Evolutionary conservation across 1,140 invertebrate genomes (phyloP), one percentile per base, ranked within the genome.

Genomic region (Ostrea edulis): DNA sequence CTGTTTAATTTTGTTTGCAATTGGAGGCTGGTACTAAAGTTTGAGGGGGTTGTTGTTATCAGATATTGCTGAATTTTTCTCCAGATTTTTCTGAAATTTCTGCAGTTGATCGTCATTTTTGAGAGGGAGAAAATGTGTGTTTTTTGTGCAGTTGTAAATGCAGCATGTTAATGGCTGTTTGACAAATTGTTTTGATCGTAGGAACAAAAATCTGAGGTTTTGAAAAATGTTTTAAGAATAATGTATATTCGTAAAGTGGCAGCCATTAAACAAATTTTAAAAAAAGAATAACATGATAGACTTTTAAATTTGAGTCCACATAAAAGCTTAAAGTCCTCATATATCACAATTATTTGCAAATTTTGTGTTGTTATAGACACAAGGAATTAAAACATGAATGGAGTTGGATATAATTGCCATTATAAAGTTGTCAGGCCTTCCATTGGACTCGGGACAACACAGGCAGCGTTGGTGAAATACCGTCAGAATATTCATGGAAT

Each of bases 361-460:
- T 68, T n/a, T 62, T 20, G 58, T n/a, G 25, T 68, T 9, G 20
- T 0, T 77, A 77, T 29, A 77, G 25, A 77, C 68, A 77, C 68
- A 35, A 77, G 68, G 29, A 77, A 77, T 12, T 1, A 35, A 35
- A 25, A 77, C 29, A 22, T 77, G 68, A 77, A 11, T 77, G 12
- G 22, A 29, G 29, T 77, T 77, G 25, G 25, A 77, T 77, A 25
- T 77, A 77, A 77, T 77, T 77, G 68, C 68, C 29, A 77, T 77
- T 77, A 14, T 77, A 77, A 77, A 77, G 25, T 77, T 77, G 68
- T 77, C 68, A 77, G 68, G 29, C 68, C 25, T 12, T 29, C 25
- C 25, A 44, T 29, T 77, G 35, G 25, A 77, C 68, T 77, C 7
- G 35, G 12, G 68, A 77, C 68, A 77, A 77, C 25, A 77, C 35